Conservation (phyloP, 1,140 invertebrate species). For the Ridgeia piscesae region DNA sequence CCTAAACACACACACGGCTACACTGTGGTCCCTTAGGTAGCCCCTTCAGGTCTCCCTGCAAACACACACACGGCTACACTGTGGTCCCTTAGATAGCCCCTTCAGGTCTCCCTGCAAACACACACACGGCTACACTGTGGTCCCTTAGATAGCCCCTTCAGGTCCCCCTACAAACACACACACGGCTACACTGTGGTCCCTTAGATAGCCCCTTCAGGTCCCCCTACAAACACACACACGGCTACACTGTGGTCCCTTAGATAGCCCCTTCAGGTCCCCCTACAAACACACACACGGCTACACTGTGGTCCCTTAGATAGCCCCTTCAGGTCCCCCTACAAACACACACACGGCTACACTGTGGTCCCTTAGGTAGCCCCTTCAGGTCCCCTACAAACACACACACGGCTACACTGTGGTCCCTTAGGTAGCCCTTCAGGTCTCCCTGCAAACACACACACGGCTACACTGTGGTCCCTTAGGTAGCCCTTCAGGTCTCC, state of each 20-base stretch:
- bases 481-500: conserved; percentile 69
- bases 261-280: conserved; percentile 69
- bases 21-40: conserved; percentile 58
- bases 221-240: too few species aligned
- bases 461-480: conserved; percentile 42
- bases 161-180: conserved; percentile 56
- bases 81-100: conserved; percentile 62
- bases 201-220: conserved; percentile 58
- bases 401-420: conserved; percentile 33
- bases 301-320: conserved; percentile 58
- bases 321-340: conserved; percentile 66
- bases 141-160: conserved; percentile 66
- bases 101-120: conserved; percentile 62
- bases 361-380: conserved; percentile 61
- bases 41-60: conserved; percentile 66
- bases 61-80: conserved; percentile 39
- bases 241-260: conserved; percentile 50
- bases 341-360: conserved; percentile 27
- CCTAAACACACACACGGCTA: conserved; percentile 39
- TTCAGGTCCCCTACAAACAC: conserved; percentile 64
- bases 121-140: conserved; percentile 32
- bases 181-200: conserved; percentile 46
- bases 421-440: conserved; percentile 66
- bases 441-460: conserved; percentile 56
- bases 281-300: conserved; percentile 22